These are phyloP conservation scores for Opisthocomus hoazin DNA, from an alignment of 2,113 vertebrate species.

Conservation along the genomic window DNA sequence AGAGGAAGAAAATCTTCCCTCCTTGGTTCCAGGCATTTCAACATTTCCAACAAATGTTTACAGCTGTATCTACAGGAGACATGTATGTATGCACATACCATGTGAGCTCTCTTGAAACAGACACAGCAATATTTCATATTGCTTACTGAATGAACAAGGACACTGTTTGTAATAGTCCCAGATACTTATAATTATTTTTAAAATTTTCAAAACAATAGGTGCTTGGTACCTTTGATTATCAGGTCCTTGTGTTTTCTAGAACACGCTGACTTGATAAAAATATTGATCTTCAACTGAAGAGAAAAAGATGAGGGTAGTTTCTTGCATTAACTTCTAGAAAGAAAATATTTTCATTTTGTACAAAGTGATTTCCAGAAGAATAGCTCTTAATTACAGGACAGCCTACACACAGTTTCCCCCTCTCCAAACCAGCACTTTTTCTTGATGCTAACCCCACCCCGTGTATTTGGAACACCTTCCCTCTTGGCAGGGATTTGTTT, in stretches of 20 bases:
- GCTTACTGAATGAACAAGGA: not conserved
- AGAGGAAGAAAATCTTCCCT: not conserved
- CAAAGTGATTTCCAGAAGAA: not conserved
- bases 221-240: not conserved
- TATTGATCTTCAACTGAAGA: not conserved
- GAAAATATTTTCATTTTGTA: not conserved
- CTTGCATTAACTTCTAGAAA: not conserved
- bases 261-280: not conserved
- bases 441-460: not conserved
- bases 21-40: not conserved
- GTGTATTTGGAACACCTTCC: not conserved
- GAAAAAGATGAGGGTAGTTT: not conserved
- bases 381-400: not conserved
- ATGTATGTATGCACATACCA: not conserved
- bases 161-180: not conserved
- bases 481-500: slow-evolving; percentile 29
- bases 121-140: not conserved
- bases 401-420: not conserved
- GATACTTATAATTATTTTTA: not conserved
- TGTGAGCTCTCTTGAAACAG: not conserved
- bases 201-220: not conserved
- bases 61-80: not conserved
- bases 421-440: not conserved
- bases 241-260: not conserved
- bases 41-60: not conserved